Conservation (phyloP, 2,888 invertebrate genomes). For the Papilio elwesi region DNA sequence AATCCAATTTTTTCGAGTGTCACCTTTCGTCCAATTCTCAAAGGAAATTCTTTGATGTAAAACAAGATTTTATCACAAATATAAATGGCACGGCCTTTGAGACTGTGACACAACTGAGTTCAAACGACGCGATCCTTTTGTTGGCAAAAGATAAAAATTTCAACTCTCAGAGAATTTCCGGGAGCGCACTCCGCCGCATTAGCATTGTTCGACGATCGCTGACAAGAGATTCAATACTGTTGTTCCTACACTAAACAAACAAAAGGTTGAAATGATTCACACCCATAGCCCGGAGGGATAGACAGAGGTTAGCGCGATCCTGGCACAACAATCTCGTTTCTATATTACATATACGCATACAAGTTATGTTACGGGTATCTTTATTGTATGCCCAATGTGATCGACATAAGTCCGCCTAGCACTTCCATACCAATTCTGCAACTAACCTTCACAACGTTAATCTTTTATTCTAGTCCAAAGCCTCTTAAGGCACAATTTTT, state of each 20-base stretch:
- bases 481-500: too few relatives aligned
- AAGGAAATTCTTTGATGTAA: constrained; percentile 1
- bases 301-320: too few relatives aligned
- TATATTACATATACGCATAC: too few relatives aligned
- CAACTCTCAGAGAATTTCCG: background rate
- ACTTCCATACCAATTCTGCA: too few relatives aligned
- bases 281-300: too few relatives aligned
- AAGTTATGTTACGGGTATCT: too few relatives aligned
- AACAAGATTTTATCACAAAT: constrained; percentile 20
- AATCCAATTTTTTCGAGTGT: background rate
- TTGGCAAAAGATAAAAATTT: constrained; percentile 17
- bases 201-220: background rate
- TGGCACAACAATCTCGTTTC: too few relatives aligned
- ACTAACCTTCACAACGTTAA: too few relatives aligned
- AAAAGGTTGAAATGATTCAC: background rate
- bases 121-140: constrained; percentile 16
- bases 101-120: constrained; percentile 5
- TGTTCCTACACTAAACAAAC: background rate
- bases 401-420: too few relatives aligned
- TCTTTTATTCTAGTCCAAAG: too few relatives aligned
- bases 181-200: background rate
- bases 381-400: too few relatives aligned
- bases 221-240: background rate
- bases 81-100: constrained; percentile 17
- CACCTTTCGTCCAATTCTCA: constrained; percentile 5